A percentile compares a stretch with the other conserved stretches of the same genome.
Evolutionary conservation across 2,888 invertebrate genomes (phyloP).

Genomic region (Neoitamus cyanurus): DNA sequence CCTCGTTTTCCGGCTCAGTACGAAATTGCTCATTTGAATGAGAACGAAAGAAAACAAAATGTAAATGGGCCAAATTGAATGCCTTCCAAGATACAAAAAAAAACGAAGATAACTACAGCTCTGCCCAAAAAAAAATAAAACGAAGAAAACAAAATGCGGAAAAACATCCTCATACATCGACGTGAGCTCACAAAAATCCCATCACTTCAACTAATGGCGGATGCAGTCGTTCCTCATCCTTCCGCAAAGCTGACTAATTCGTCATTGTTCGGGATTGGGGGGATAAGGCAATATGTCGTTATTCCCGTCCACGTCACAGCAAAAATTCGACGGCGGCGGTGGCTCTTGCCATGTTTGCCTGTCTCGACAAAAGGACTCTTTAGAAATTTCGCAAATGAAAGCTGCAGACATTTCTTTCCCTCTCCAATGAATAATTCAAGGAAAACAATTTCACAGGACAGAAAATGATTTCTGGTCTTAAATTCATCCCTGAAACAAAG

Average conservation of each 20-base stretch:
- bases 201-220: background rate
- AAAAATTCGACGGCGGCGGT: background rate
- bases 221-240: background rate
- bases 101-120: background rate
- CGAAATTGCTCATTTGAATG: background rate
- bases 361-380: background rate
- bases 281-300: background rate
- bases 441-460: background rate
- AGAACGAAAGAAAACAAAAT: background rate
- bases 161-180: background rate
- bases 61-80: background rate
- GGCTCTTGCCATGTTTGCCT: background rate
- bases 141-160: background rate
- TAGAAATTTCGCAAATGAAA: conserved; percentile 6
- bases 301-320: background rate
- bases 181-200: background rate
- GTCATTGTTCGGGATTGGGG: background rate
- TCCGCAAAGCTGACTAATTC: background rate
- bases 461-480: conserved; percentile 17
- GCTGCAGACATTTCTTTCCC: background rate
- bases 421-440: conserved; percentile 23
- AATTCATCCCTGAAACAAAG: conserved; percentile 17
- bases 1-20: background rate
- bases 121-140: background rate
- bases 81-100: background rate